phyloP scores from a whole-genome alignment of 2,888 invertebrate genomes.

The Andrena bucephala region DNA sequence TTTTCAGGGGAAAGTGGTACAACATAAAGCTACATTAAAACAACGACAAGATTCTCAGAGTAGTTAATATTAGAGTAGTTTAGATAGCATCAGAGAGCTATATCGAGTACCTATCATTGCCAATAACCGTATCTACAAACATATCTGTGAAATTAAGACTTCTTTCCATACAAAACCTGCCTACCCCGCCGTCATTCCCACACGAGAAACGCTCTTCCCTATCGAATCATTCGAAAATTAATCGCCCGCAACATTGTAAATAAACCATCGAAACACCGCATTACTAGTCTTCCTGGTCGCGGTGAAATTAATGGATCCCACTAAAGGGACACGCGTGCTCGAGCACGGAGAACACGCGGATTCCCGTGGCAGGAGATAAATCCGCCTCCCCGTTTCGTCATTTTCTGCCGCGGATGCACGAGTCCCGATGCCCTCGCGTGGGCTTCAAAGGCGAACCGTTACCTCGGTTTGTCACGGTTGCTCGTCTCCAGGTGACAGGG shows the following conservation, averaged over 20 bases:
- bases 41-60: too few relatives aligned
- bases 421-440: conserved; percentile 29
- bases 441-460: conserved; percentile 52
- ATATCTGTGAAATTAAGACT: neutral
- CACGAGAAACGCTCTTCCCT: conserved; percentile 1
- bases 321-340: conserved; percentile 22
- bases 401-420: conserved; percentile 56
- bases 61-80: too few relatives aligned
- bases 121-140: neutral
- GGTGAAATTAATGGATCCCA: conserved; percentile 33
- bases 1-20: too few relatives aligned
- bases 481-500: conserved; percentile 54
- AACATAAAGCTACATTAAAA: too few relatives aligned
- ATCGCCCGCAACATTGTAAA: conserved; percentile 29
- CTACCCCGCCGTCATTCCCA: neutral
- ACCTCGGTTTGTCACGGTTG: conserved; percentile 63
- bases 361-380: conserved; percentile 29
- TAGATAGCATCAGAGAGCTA: too few relatives aligned
- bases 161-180: neutral
- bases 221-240: conserved; percentile 3
- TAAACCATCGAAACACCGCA: conserved; percentile 1
- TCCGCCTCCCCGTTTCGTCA: conserved; percentile 42
- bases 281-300: neutral
- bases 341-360: conserved; percentile 18
- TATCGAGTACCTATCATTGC: too few relatives aligned